Evolutionary conservation across 2,797 vertebrate genomes (phyloP), one percentile per base, ranked within the genome.

Genomic region (Bovichtus variegatus): DNA sequence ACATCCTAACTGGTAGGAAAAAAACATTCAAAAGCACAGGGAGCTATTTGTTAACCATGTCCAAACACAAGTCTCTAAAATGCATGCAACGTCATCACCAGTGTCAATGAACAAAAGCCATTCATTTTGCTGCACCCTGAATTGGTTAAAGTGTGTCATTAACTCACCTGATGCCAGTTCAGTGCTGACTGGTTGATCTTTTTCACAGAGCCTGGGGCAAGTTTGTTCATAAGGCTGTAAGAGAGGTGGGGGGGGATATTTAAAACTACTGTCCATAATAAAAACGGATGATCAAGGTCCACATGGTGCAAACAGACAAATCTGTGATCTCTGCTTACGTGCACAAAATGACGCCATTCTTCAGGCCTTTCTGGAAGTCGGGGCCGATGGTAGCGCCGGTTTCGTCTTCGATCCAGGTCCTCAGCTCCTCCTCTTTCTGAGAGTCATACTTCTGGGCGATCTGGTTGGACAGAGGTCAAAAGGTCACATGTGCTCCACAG

Each of bases 161-260:
- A 6, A 27, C 93, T 81, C 78, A 99, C 98, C 96, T 99, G 97
- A 85, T 97, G 97, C 98, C 98, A 99, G 90, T 98, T 98, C 89
- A 96, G 94, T 1, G 94, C 58, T 0, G 98, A 97, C 29, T 88
- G 87, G 91, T 97, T 98, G 93, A 97, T 91, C 90, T 97, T 98
- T 84, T 87, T 95, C 83, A 99, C 94, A 0, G 97, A 96, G 51
- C 94, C 94, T 0, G 97, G 96, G 50, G 96, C 92, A 8, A 99
- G 93, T 76, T 93, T 96, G 89, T 98, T 99, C 87, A 99, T 96
- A 29, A 99, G 96, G 44, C 98, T 99, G 84, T 1, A 16, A 62
- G 10, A 21, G 31, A n/a, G n/a, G n/a, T n/a, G n/a, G n/a, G n/a
- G 8, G 19, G n/a, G n/a, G 8, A 19, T 69, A 74, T 64, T 54